Evolutionary conservation across 2,113 vertebrate species (phyloP), one percentile per base, ranked within the genome.

Genomic region (Chionodraco myersi): DNA sequence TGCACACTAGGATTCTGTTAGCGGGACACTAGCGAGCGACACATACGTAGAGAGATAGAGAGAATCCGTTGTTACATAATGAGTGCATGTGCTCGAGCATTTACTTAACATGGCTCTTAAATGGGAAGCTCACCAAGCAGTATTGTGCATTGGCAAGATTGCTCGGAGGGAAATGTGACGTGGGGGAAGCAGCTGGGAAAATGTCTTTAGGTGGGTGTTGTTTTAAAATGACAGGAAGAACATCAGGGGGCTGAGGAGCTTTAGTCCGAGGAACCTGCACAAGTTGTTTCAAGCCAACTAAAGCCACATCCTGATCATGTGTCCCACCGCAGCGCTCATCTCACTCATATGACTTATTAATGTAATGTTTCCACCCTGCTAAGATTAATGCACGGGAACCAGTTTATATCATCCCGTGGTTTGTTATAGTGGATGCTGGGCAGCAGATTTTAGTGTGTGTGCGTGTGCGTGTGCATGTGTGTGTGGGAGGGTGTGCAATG

Each of bases 211-310:
- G 82, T 89, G 75, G 85, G 87, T 82, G 85, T 75, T 86, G 78
- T 78, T 82, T 85, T 75, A 71, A 88, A 85, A 79, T 82, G 83
- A 88, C 84, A 88, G 80, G 67, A 71, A 72, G 85, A 87, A 86
- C 84, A 84, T 89, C 76, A 83, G 71, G 79, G 77, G 75, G 75
- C 78, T 80, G 69, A 66, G 61, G 16, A 60, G 73, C 73, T 83
- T 87, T 45, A 53, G 41, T 77, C 57, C 58, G 65, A 78, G 61
- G 58, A 80, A 80, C 66, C 63, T 62, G 75, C 60, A 57, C 66
- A 68, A 44, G 49, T 86, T 79, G 51, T 75, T 88, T 77, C 13
- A 26, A 83, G 80, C 70, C 80, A 88, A 86, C 85, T 71, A 89
- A 84, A 91, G 86, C 83, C 74, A 72, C 86, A 87, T 88, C 86